Base-by-base conservation (phyloP, 2,113 vertebrate species). In the Hipposideros armiger region DNA sequence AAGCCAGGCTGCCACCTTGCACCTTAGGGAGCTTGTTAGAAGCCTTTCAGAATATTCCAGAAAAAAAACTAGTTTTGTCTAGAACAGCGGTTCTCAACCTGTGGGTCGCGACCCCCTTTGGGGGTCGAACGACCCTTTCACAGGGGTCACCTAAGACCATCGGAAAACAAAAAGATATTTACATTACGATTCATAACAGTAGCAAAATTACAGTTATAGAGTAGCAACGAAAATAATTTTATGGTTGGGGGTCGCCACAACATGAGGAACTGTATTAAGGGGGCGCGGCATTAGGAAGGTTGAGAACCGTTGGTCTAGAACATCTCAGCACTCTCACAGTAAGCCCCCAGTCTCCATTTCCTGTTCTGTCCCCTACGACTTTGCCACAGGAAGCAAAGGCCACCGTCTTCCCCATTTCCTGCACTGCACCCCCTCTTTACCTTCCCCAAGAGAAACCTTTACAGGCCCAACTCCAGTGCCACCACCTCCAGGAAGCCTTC, bases 401-500 rank as follows among this genome's bases (percentile, higher is more conserved):
- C 56, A 56, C 20, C 20, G 6, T 19, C 60, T 36, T 24, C 28
- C 15, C 20, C 42, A 4, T 13, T 30, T 40, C 26, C 82, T 60
- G 26, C 13, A 1, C 3, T 0, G 9, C 1, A 17, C 7, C 17
- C 24, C 36, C 17, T 32, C 66, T 11, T 80, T 58, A 32, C 45
- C 14, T 17, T 7, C 45, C 45, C 47, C 8, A 3, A 52, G 32
- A 85, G 85, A 90, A 73, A 60, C 28, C 32, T 66, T 52, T 11
- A 54, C 14, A 50, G 36, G 66, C 24, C 28, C 72, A 28, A 24
- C n/a, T 52, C 24, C 22, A 52, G 19, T 10, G 24, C 64, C 32
- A 30, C 67, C 58, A n/a, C 52, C 60, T 5, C 73, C 89, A 90
- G 84, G 87, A 77, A 91, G 50, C 24, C 72, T 87, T 85, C 87